Percentiles rank a stretch among this genome's conserved stretches.
Evolutionary conservation across 2,113 vertebrate species (phyloP).

Genomic region (Microcebus jonahi): DNA sequence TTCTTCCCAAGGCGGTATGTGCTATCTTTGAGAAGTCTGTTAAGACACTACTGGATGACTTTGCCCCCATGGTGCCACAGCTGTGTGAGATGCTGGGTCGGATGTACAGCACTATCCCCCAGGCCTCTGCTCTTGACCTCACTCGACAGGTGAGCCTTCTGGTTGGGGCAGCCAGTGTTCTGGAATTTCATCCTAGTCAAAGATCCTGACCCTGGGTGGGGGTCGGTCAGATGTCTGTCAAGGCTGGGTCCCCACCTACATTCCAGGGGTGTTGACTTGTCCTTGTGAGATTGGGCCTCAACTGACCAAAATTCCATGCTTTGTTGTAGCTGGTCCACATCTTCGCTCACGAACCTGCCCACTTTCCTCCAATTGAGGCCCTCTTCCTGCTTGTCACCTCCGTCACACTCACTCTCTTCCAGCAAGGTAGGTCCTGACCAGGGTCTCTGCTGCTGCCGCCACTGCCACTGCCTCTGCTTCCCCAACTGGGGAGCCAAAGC

Average conservation of each 20-base stretch:
- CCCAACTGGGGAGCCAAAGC: slow-evolving; percentile 65
- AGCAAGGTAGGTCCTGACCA: slow-evolving; percentile 93
- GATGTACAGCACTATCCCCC: slow-evolving; percentile 99
- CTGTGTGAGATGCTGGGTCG: slow-evolving; percentile 98
- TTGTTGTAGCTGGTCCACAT: slow-evolving; percentile 96
- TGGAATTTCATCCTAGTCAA: not conserved
- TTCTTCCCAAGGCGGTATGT: slow-evolving; percentile 92
- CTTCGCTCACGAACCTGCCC: slow-evolving; percentile 96
- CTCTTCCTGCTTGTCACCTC: slow-evolving; percentile 99
- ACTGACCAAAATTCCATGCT: slow-evolving; percentile 71
- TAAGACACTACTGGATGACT: slow-evolving; percentile 98
- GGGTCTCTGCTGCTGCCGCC: slow-evolving; percentile 62
- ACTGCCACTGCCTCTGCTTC: slow-evolving; percentile 72
- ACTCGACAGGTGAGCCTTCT: slow-evolving; percentile 93
- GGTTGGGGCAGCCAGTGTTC: not conserved
- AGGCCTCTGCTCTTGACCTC: slow-evolving; percentile 97
- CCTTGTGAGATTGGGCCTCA: not conserved
- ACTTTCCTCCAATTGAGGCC: slow-evolving; percentile 98
- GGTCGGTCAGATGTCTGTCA: not conserved
- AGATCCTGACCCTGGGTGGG: not conserved
- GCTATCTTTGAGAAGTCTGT: slow-evolving; percentile 99
- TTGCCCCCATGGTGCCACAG: slow-evolving; percentile 98
- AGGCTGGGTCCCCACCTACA: slow-evolving; percentile 26
- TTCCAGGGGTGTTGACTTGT: not conserved
- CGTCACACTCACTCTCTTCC: slow-evolving; percentile 98